Conservation (phyloP, 2,113 vertebrate genomes). For the Pantherophis guttatus region DNA sequence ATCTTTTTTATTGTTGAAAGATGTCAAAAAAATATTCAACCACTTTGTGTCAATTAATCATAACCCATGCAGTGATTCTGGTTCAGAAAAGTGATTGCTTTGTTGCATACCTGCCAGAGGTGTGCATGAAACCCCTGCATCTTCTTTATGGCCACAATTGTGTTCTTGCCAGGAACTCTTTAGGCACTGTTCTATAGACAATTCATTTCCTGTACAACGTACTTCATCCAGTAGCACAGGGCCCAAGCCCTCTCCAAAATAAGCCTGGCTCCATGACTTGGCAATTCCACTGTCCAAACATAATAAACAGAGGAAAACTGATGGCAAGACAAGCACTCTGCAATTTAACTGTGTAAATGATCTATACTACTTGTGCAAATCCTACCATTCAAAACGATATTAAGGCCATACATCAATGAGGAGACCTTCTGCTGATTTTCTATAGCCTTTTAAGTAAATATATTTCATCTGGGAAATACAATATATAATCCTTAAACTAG, state of each 20-base stretch:
- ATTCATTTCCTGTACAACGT: conserved; percentile 90
- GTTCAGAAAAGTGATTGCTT: background rate
- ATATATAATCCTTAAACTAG: background rate
- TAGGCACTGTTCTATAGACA: conserved; percentile 90
- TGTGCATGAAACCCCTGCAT: conserved; percentile 90
- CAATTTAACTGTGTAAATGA: background rate
- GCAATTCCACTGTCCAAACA: conserved; percentile 78
- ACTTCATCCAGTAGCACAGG: conserved; percentile 89
- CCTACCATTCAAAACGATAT: background rate
- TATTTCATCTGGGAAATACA: background rate
- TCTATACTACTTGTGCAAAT: background rate
- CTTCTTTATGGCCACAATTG: conserved; percentile 93
- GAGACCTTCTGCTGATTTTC: background rate
- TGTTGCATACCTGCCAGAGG: conserved; percentile 79
- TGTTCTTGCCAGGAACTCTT: conserved; percentile 89
- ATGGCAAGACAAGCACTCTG: background rate
- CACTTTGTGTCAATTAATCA: background rate
- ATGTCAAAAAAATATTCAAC: background rate
- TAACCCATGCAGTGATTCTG: background rate
- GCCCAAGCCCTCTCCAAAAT: conserved; percentile 86
- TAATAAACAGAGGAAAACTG: conserved; percentile 1
- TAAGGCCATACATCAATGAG: background rate
- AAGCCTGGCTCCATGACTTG: conserved; percentile 82
- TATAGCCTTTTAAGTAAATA: background rate
- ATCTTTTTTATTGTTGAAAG: background rate